Base-by-base conservation (phyloP, 2,888 invertebrate genomes). In the Drosophila paramelanica region DNA sequence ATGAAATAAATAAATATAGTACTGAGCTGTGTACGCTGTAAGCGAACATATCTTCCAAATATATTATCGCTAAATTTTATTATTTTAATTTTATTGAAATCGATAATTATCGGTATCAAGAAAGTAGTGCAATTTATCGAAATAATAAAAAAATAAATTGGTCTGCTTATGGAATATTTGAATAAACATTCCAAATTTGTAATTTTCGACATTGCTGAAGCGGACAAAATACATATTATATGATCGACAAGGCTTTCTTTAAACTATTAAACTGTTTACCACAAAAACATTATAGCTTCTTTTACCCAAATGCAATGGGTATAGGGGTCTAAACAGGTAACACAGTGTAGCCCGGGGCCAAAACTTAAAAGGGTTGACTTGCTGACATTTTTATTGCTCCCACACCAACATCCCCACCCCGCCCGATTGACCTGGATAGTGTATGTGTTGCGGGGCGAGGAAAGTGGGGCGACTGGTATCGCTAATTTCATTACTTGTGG, bases 401-500 rank as follows among this genome's bases (percentile, higher is more conserved):
- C 31, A 31, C 10, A 31, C 31, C 31, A 31, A 31, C 31, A 10
- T 2, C 2, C 27, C 67, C 38, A 46, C n/a, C 3, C 38, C 67
- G 49, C 49, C 67, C 43, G 66, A 59, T 67, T 85, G 73, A 73
- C 66, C 85, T 76, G 67, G 61, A 79, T 81, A 67, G 69, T 39
- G 39, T 50, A 45, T 49, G 41, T 58, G 66, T 52, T 17, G 47
- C 5, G 45, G 47, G 45, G 56, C 61, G 58, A 53, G 36, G 36
- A 55, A 55, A 31, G 31, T 31, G 31, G 10, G 31, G 60, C 36
- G 57, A 58, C 60, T 73, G 38, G 50, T 69, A 59, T 55, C 70
- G 73, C 82, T 89, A 89, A 89, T 89, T 89, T 88, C 89, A 88
- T 89, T 89, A 89, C 75, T 77, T 79, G 68, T 67, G 83, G 83